phyloP scores from a whole-genome alignment of 2,888 invertebrate species.

The Micoletzkya japonica region DNA sequence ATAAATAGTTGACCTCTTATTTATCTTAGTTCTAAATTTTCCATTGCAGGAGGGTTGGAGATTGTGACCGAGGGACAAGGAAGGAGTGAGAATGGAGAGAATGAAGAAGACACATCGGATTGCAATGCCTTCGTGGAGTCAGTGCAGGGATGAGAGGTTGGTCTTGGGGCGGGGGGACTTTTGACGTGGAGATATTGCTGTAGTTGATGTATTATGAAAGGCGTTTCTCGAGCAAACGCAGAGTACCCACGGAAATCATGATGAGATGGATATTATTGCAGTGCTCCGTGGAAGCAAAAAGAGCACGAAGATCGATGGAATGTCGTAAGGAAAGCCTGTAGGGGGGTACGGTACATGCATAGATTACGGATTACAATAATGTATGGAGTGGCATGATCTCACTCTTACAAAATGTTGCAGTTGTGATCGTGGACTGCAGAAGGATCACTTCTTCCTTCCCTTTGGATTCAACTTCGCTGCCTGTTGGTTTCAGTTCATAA shows the following conservation, averaged over 20 bases:
- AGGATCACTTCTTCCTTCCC: constrained; percentile 65
- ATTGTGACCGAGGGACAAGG: background rate
- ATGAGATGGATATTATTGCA: background rate
- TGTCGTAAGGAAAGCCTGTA: background rate
- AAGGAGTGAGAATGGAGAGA: constrained; percentile 8
- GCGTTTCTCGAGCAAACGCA: too few species aligned
- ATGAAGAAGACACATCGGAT: constrained; percentile 10
- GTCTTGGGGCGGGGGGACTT: background rate
- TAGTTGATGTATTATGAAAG: background rate
- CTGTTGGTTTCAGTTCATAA: constrained; percentile 69
- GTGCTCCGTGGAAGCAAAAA: constrained; percentile 7
- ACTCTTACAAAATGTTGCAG: too few species aligned
- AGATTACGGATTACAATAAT: too few species aligned
- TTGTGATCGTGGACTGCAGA: constrained; percentile 64
- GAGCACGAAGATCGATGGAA: constrained; percentile 10
- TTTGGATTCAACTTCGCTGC: constrained; percentile 66
- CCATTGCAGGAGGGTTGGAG: too few species aligned
- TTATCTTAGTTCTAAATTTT: too few species aligned
- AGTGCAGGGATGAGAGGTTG: constrained; percentile 29
- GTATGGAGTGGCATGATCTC: too few species aligned
- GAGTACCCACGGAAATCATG: too few species aligned
- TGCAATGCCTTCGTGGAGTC: constrained; percentile 32
- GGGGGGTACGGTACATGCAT: too few species aligned
- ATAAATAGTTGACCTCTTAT: too few species aligned
- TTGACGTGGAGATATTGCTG: background rate